Evolutionary conservation across 2,888 invertebrate species (phyloP).

Genomic region (Caenorhabditis becei): DNA sequence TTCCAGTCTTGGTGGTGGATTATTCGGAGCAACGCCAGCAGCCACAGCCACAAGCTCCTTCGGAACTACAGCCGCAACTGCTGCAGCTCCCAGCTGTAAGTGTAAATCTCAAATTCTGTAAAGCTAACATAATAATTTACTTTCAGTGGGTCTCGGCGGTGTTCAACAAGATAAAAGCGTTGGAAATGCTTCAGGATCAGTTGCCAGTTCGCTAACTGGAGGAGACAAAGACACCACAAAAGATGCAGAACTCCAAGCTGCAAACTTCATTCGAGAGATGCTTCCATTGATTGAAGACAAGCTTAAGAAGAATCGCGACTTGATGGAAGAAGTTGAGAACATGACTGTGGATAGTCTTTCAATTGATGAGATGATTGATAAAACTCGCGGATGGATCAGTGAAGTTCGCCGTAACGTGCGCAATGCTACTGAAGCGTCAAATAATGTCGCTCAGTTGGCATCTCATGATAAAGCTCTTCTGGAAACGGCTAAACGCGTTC

Average conservation of each 20-base stretch:
- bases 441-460: conserved; percentile 19
- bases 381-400: conserved; percentile 43
- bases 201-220: conserved; percentile 2
- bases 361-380: conserved; percentile 59
- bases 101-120: not conserved
- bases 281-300: conserved; percentile 50
- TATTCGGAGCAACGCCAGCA: conserved; percentile 25
- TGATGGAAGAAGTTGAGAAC: conserved; percentile 55
- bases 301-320: conserved; percentile 54
- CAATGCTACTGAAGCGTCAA: conserved; percentile 21
- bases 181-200: conserved; percentile 18
- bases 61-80: conserved; percentile 26
- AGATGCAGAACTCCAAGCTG: conserved; percentile 43
- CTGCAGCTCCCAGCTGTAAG: conserved; percentile 9
- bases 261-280: conserved; percentile 46
- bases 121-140: not conserved
- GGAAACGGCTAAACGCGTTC: conserved; percentile 41
- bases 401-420: conserved; percentile 37
- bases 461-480: conserved; percentile 37
- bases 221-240: conserved; percentile 52
- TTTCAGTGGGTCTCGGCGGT: conserved; percentile 61
- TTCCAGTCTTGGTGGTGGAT: conserved; percentile 28
- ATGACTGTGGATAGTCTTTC: conserved; percentile 30
- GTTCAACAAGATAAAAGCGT: conserved; percentile 33
- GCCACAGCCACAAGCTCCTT: conserved; percentile 19